Evolutionary conservation across 2,113 vertebrate species (phyloP).

Genomic region (Platysteira castanea): DNA sequence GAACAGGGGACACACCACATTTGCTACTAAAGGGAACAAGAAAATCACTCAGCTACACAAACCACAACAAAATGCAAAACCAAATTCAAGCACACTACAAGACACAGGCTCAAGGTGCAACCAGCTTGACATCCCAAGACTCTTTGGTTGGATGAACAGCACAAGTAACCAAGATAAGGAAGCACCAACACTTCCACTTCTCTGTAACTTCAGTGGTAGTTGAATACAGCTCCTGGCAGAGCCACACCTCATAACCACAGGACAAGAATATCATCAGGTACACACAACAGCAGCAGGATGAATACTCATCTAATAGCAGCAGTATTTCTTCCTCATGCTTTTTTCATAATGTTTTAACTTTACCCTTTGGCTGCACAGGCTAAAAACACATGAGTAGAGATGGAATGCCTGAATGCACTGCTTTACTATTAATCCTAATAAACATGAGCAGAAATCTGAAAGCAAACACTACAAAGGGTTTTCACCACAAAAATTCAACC

Average conservation of each 20-base stretch:
- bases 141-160: background rate
- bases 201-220: rapidly evolving
- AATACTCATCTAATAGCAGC: rapidly evolving
- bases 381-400: background rate
- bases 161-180: background rate
- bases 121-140: background rate
- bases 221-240: background rate
- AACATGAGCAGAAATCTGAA: background rate
- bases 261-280: rapidly evolving
- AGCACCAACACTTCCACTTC: background rate
- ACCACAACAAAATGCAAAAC: background rate
- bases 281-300: background rate
- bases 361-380: background rate
- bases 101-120: background rate
- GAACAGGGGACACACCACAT: background rate
- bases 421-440: background rate
- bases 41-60: background rate
- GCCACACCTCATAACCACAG: background rate
- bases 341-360: background rate
- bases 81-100: background rate
- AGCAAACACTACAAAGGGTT: background rate
- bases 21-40: background rate
- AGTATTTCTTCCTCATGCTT: background rate
- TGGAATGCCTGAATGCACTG: background rate
- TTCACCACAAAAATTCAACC: background rate